phyloP scores from a whole-genome alignment of 2,113 vertebrate genomes.

The Eidolon helvum region DNA sequence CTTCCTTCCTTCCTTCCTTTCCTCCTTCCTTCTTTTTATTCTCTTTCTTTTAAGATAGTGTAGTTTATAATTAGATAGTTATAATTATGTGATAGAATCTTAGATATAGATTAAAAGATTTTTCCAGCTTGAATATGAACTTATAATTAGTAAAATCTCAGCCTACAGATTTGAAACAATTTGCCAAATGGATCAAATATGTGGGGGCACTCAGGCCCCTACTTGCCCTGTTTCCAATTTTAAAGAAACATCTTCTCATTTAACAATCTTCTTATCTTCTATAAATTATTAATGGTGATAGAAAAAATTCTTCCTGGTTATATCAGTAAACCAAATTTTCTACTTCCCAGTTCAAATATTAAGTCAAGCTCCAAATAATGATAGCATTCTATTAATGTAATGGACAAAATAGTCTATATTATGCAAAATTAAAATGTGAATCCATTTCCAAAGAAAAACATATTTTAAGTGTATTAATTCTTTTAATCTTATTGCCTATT shows the following conservation, averaged over 20 bases:
- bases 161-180: not conserved
- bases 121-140: not conserved
- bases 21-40: not conserved
- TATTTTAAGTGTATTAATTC: not conserved
- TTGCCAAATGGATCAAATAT: not conserved
- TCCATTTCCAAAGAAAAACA: not conserved
- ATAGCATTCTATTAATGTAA: constrained; percentile 19
- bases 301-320: not conserved
- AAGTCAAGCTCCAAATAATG: constrained; percentile 19
- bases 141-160: not conserved
- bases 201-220: not conserved
- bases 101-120: not conserved
- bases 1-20: too few species aligned
- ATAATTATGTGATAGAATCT: not conserved
- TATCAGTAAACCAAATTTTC: not conserved
- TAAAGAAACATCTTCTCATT: not conserved
- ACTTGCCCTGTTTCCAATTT: not conserved
- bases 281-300: not conserved
- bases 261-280: not conserved
- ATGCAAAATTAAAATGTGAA: constrained; percentile 42
- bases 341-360: not conserved
- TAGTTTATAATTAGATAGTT: not conserved
- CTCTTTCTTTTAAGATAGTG: not conserved
- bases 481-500: constrained; percentile 24
- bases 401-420: not conserved